Percentiles rank a stretch among this genome's conserved stretches.
Evolutionary conservation across 1,140 invertebrate species (phyloP).

Genomic region (Ectropis grisescens): DNA sequence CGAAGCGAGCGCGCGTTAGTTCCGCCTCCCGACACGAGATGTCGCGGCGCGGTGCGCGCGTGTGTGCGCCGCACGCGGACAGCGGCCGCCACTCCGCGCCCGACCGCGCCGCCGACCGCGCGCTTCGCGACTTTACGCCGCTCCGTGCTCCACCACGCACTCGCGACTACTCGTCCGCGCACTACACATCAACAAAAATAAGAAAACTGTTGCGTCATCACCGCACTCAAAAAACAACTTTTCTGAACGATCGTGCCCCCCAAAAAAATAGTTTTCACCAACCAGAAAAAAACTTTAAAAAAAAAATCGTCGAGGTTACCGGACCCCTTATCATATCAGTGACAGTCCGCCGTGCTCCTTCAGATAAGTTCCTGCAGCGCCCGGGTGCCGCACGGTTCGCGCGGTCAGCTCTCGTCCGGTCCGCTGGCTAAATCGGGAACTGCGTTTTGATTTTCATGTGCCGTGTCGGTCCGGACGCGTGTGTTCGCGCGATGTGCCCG

Average conservation of each 20-base stretch:
- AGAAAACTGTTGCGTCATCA: slow-evolving; percentile 23
- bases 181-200: slow-evolving; percentile 16
- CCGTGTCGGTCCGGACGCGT: slow-evolving; percentile 47
- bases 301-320: slow-evolving; percentile 13
- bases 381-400: neutral
- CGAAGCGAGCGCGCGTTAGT: slow-evolving; percentile 16
- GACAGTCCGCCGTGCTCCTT: slow-evolving; percentile 20
- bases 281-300: too few species aligned
- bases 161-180: slow-evolving; percentile 19
- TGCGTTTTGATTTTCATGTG: slow-evolving; percentile 67
- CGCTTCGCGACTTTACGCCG: slow-evolving; percentile 31
- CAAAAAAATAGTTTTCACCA: slow-evolving; percentile 3
- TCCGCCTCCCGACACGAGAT: slow-evolving; percentile 51
- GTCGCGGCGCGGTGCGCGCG: slow-evolving; percentile 33
- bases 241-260: neutral
- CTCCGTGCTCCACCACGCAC: slow-evolving; percentile 14
- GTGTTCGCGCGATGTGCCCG: slow-evolving; percentile 61
- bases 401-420: slow-evolving; percentile 40
- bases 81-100: slow-evolving; percentile 54
- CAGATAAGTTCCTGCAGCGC: neutral
- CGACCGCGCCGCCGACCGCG: slow-evolving; percentile 58
- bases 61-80: slow-evolving; percentile 44
- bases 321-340: slow-evolving; percentile 30
- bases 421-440: slow-evolving; percentile 57
- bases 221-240: neutral